Evolutionary conservation across 2,797 vertebrate genomes (phyloP).

Genomic region (Poecilia gillii): DNA sequence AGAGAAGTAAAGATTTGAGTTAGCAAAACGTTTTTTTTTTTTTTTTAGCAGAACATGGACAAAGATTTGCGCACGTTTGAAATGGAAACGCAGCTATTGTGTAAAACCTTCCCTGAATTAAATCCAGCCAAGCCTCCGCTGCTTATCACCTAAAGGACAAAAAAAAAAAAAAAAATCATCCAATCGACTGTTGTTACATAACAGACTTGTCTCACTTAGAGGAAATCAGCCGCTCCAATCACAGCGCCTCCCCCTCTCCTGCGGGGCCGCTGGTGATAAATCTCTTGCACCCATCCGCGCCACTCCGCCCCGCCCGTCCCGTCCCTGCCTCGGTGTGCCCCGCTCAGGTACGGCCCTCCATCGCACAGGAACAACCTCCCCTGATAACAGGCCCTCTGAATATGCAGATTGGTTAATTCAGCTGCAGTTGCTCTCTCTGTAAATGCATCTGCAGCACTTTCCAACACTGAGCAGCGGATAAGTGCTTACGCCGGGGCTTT

Average conservation of each 20-base stretch:
- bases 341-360: slow-evolving; percentile 48
- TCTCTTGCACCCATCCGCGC: slow-evolving; percentile 48
- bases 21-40: too few relatives aligned
- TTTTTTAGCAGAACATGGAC: too few relatives aligned
- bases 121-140: slow-evolving; percentile 43
- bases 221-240: slow-evolving; percentile 61
- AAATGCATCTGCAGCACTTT: slow-evolving; percentile 86
- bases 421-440: slow-evolving; percentile 78
- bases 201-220: slow-evolving; percentile 61
- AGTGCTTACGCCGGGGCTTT: slow-evolving; percentile 79
- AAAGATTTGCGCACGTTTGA: too few relatives aligned
- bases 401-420: slow-evolving; percentile 84
- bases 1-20: too few relatives aligned
- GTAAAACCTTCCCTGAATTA: slow-evolving; percentile 46
- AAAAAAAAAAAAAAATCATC: slow-evolving; percentile 48
- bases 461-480: slow-evolving; percentile 77
- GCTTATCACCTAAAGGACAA: slow-evolving; percentile 53
- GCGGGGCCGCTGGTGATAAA: slow-evolving; percentile 64
- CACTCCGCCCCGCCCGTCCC: slow-evolving; percentile 10
- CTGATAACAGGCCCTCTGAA: slow-evolving; percentile 69
- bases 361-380: slow-evolving; percentile 66
- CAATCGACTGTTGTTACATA: slow-evolving; percentile 55
- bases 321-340: slow-evolving; percentile 39
- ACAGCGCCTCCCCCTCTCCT: slow-evolving; percentile 27
- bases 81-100: not conserved